A percentile compares a stretch with the other conserved stretches of the same genome.
Conservation (phyloP, 2,797 vertebrate genomes). For the Chanos chanos region DNA sequence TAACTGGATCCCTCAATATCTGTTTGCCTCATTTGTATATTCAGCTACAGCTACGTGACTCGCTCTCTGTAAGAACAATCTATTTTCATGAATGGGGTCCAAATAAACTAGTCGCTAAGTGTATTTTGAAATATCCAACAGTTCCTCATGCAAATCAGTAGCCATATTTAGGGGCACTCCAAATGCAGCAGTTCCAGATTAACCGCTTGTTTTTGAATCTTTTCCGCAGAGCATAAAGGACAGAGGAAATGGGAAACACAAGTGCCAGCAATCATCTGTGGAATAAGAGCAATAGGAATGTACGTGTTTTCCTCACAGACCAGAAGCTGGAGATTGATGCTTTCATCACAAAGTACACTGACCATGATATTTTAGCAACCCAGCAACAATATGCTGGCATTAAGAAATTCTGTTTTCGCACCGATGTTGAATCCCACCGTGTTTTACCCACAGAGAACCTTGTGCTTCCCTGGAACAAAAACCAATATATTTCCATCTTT, state of each 20-base stretch:
- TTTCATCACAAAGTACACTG: constrained; percentile 34
- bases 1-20: too few relatives aligned
- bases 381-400: neutral
- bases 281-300: constrained; percentile 59
- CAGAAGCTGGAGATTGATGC: constrained; percentile 46
- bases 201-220: neutral
- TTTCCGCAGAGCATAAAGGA: neutral
- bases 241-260: constrained; percentile 53
- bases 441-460: constrained; percentile 50
- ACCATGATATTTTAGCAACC: rapidly evolving
- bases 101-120: too few relatives aligned
- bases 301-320: constrained; percentile 49
- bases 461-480: constrained; percentile 38
- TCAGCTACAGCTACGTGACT: too few relatives aligned
- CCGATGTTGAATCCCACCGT: constrained; percentile 32
- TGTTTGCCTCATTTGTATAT: too few relatives aligned
- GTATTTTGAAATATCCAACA: too few relatives aligned
- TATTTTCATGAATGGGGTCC: too few relatives aligned
- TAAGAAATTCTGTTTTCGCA: constrained; percentile 54
- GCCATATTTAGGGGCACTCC: too few relatives aligned
- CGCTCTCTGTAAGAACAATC: too few relatives aligned
- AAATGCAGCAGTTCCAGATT: too few relatives aligned
- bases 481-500: constrained; percentile 53
- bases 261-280: constrained; percentile 39
- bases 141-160: too few relatives aligned